phyloP scores from a whole-genome alignment of 2,888 invertebrate species.

The Morpho achilles region DNA sequence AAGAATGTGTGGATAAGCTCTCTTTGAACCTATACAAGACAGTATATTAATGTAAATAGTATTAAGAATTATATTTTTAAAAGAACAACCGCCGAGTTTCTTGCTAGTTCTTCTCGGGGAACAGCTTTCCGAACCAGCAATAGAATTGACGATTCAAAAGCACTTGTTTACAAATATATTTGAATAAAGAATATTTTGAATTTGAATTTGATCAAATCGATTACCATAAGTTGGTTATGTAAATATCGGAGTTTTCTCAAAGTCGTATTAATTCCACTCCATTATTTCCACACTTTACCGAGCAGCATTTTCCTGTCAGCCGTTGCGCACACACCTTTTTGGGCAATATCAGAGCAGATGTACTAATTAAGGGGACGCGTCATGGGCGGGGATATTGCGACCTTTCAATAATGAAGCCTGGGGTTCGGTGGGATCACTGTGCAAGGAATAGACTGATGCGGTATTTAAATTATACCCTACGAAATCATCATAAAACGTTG shows the following conservation, averaged over 20 bases:
- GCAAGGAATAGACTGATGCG: conserved; percentile 23
- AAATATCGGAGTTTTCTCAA: not conserved
- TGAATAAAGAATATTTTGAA: no score
- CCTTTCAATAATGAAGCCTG: conserved; percentile 73
- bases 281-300: conserved; percentile 30
- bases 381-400: conserved; percentile 64
- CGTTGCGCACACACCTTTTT: conserved; percentile 61
- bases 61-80: no score
- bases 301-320: conserved; percentile 35
- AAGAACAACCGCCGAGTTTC: no score
- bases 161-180: no score
- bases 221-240: not conserved
- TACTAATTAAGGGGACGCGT: conserved; percentile 71
- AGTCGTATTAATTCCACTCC: not conserved
- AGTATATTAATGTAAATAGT: no score
- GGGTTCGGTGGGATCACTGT: conserved; percentile 34
- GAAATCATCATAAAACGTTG: no score
- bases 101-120: no score
- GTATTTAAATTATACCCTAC: not conserved
- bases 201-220: no score
- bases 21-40: no score
- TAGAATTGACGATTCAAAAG: no score
- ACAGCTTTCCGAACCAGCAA: no score
- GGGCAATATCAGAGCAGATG: conserved; percentile 71
- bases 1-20: no score